Percentiles rank a stretch among this genome's conserved stretches.
Evolutionary conservation across 2,888 invertebrate genomes (phyloP).

Genomic region (Tillus elongatus): DNA sequence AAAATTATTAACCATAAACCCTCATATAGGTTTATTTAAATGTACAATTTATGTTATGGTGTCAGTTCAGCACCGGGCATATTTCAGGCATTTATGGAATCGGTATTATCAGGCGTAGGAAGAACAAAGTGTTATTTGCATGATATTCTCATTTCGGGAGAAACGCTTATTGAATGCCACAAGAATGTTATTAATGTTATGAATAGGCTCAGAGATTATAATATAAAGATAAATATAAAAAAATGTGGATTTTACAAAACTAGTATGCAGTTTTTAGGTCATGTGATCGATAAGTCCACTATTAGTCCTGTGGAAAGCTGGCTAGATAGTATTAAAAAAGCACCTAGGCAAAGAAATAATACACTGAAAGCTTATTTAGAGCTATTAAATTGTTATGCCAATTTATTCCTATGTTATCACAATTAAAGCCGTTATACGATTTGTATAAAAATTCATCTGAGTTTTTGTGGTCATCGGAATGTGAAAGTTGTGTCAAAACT

Average conservation of each 20-base stretch:
- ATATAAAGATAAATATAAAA: constrained; percentile 21
- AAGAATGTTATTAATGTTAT: constrained; percentile 16
- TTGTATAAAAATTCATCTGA: constrained; percentile 10
- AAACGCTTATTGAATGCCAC: constrained; percentile 14
- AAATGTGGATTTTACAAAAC: constrained; percentile 23
- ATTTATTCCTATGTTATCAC: constrained; percentile 19
- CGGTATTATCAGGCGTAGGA: constrained; percentile 15
- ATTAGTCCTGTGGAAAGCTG: too few relatives aligned
- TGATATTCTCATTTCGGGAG: constrained; percentile 21
- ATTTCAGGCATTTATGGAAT: constrained; percentile 23
- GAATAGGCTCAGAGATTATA: constrained; percentile 17
- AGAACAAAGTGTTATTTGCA: constrained; percentile 22
- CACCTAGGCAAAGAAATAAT: constrained; percentile 15
- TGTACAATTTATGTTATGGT: constrained; percentile 26
- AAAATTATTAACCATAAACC: constrained; percentile 25
- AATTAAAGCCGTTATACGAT: constrained; percentile 18
- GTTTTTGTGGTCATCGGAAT: constrained; percentile 18
- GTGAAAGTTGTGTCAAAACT: constrained; percentile 16
- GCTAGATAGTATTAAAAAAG: constrained; percentile 13
- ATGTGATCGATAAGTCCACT: constrained; percentile 17
- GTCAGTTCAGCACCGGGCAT: constrained; percentile 24
- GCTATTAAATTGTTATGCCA: constrained; percentile 20
- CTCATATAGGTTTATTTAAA: constrained; percentile 25
- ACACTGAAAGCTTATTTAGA: constrained; percentile 18
- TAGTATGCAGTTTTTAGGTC: constrained; percentile 24